A percentile compares a stretch with the other conserved stretches of the same genome.
These are phyloP conservation scores for Nasua narica DNA, from an alignment of 2,797 vertebrate species.

Conservation along the genomic window DNA sequence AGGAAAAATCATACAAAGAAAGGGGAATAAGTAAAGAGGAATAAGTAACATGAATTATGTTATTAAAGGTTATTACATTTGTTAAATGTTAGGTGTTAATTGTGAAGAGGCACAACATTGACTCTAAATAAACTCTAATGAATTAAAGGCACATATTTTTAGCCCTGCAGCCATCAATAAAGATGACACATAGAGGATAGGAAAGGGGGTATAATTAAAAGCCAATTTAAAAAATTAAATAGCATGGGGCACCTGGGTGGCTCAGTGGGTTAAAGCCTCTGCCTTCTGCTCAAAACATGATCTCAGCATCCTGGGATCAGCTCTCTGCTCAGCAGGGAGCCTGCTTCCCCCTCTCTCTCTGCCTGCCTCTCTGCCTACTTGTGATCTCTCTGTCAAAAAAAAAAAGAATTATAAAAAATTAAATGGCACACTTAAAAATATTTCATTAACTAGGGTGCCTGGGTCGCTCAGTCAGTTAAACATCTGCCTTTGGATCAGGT, in stretches of 20 bases:
- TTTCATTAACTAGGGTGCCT: too few relatives aligned
- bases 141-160: not conserved
- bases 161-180: not conserved
- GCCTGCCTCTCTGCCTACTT: too few relatives aligned
- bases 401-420: too few relatives aligned
- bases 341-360: too few relatives aligned
- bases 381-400: too few relatives aligned
- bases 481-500: too few relatives aligned
- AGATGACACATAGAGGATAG: not conserved
- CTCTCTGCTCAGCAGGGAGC: too few relatives aligned
- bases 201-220: not conserved
- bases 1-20: not conserved
- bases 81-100: not conserved
- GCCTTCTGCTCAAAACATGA: too few relatives aligned
- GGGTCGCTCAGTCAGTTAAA: too few relatives aligned
- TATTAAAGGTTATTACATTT: not conserved
- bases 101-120: not conserved
- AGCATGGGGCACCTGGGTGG: not conserved
- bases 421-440: too few relatives aligned
- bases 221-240: not conserved
- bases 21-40: not conserved
- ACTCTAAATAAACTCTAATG: not conserved
- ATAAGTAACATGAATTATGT: not conserved
- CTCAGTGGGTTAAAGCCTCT: too few relatives aligned
- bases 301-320: too few relatives aligned